phyloP scores from a whole-genome alignment of 2,113 vertebrate genomes.

The Gasterosteus aculeatus region DNA sequence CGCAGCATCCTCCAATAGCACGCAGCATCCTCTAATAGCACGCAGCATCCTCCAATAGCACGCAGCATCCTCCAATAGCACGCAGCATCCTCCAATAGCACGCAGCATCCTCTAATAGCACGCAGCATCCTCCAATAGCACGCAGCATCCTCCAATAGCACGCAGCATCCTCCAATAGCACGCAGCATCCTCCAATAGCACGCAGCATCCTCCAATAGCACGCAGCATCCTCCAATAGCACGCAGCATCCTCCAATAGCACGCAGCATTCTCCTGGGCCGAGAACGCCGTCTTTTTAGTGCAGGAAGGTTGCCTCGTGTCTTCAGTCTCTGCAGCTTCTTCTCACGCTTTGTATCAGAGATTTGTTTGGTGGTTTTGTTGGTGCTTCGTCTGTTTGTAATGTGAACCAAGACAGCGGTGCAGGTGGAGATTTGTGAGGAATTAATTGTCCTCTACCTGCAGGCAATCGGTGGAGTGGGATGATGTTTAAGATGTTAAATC shows the following conservation, averaged over 20 bases:
- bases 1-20: constrained; percentile 63
- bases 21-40: constrained; percentile 65
- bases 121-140: constrained; percentile 63
- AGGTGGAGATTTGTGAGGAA: constrained; percentile 28
- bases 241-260: no score
- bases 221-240: constrained; percentile 54
- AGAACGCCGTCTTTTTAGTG: constrained; percentile 46
- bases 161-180: constrained; percentile 54
- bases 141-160: constrained; percentile 51
- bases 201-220: constrained; percentile 54
- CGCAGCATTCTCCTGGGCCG: constrained; percentile 63
- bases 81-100: constrained; percentile 63
- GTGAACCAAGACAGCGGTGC: constrained; percentile 17
- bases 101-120: constrained; percentile 65
- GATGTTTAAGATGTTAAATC: constrained; percentile 47
- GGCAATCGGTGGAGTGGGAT: constrained; percentile 13
- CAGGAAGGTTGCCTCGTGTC: constrained; percentile 43
- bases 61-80: constrained; percentile 63
- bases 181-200: constrained; percentile 54
- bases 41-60: constrained; percentile 63
- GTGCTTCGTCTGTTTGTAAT: constrained; percentile 42
- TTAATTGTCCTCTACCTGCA: constrained; percentile 37
- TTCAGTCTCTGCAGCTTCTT: constrained; percentile 39
- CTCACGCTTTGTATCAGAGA: constrained; percentile 38
- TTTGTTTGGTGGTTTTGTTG: constrained; percentile 44